Base-by-base conservation (phyloP, 1,140 invertebrate species). In the Cyclargus thomasi region DNA sequence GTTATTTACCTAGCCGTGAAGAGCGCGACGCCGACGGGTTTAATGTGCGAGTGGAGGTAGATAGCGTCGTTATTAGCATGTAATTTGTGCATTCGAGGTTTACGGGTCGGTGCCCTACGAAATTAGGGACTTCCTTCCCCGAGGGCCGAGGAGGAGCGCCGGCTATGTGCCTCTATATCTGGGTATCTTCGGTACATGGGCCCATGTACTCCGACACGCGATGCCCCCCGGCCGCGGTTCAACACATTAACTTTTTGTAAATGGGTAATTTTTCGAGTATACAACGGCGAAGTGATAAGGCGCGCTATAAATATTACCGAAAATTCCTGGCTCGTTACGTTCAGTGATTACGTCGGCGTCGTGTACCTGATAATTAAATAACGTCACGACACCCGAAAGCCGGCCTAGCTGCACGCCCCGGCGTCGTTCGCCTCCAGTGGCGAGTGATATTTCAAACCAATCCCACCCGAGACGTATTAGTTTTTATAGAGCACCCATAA, bases 81-180 rank as follows among this genome's bases (percentile, higher is more conserved):
- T 88, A 88, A 88, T 86, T 84, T 81, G 81, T 78, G 79, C 75
- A 81, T 83, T 81, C 79, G 83, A 79, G 80, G 78, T 83, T 81
- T 79, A 85, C 74, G 86, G 86, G 81, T 86, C 84, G 86, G 47
- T 86, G 84, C 71, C 75, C 81, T 77, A 78, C 78, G 65, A 88
- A 88, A 88, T 80, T 78, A 80, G 83, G 74, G 73, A 85, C 83
- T 86, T 88, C 86, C 86, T 86, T 70, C 81, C 82, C 76, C 53
- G 47, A 69, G 74, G 79, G 74, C 64, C 68, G 75, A 75, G 81
- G 81, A 71, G 74, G 78, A 76, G 73, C 77, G 53, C 63, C 68
- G 17, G 55, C 18, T 59, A 59, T 59, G 55, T 59, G 55, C 18
- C 20, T 59, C 18, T 68, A 74, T 59, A 59, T 59, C 55, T 59